A percentile compares a stretch with the other conserved stretches of the same genome.
phyloP scores from a whole-genome alignment of 2,888 invertebrate species.

The Drosophila leonis region DNA sequence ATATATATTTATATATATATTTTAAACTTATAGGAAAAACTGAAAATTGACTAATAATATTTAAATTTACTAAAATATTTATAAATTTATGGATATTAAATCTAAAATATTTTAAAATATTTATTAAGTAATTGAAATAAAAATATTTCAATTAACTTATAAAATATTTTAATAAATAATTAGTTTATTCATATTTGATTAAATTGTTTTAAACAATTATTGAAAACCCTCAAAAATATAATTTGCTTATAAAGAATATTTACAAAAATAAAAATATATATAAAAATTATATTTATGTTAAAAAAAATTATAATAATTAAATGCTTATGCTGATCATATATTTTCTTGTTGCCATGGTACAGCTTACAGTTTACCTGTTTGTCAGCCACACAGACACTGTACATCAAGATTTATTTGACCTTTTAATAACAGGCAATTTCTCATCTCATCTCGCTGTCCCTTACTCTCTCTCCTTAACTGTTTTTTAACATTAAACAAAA shows the following conservation, averaged over 20 bases:
- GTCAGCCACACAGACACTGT: background rate
- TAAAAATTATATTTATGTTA: background rate
- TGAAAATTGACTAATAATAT: too few relatives aligned
- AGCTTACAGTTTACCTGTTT: background rate
- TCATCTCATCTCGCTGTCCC: background rate
- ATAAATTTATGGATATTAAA: too few relatives aligned
- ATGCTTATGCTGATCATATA: background rate
- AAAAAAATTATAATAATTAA: background rate
- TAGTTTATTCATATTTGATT: too few relatives aligned
- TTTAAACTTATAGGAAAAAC: too few relatives aligned
- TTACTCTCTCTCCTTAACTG: background rate
- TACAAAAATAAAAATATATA: background rate
- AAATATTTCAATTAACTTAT: too few relatives aligned
- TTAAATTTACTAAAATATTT: too few relatives aligned
- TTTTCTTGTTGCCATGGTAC: background rate
- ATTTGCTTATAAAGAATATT: background rate
- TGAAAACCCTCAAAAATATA: too few relatives aligned
- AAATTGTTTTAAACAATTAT: too few relatives aligned
- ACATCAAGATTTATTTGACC: slow-evolving; percentile 19
- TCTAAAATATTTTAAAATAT: too few relatives aligned
- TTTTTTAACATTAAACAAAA: slow-evolving; percentile 18
- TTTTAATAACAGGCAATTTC: slow-evolving; percentile 12
- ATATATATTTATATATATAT: too few relatives aligned
- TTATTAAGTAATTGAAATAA: too few relatives aligned
- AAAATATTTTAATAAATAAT: too few relatives aligned